A percentile compares a stretch with the other conserved stretches of the same genome.
Evolutionary conservation across 2,797 vertebrate genomes (phyloP).

Genomic region (Mionectes olivaceus): DNA sequence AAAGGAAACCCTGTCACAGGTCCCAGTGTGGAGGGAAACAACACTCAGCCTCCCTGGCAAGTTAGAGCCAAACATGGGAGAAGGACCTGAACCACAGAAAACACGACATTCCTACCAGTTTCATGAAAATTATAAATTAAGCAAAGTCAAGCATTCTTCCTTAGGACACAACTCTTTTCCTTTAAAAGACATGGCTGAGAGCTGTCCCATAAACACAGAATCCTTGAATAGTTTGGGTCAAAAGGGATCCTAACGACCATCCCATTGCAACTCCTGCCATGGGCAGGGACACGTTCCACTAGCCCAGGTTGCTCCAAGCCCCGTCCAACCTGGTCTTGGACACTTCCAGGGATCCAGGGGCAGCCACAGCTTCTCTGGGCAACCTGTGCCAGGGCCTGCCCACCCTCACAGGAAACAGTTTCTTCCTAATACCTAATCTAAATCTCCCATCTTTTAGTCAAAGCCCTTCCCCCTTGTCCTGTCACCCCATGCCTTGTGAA

Average conservation of each 20-base stretch:
- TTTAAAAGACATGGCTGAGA: background rate
- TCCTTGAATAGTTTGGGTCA: background rate
- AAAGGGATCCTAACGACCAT: background rate
- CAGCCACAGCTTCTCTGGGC: background rate
- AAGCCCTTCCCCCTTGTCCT: background rate
- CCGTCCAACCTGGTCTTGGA: background rate
- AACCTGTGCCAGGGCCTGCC: rapidly evolving
- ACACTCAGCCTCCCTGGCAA: background rate
- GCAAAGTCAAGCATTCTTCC: background rate
- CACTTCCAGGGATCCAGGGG: background rate
- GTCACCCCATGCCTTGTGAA: background rate
- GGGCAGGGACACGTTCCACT: background rate
- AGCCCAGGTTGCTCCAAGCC: background rate
- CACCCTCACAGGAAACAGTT: too few relatives aligned
- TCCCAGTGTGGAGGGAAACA: background rate
- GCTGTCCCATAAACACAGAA: background rate
- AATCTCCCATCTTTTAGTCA: background rate
- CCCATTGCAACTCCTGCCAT: background rate
- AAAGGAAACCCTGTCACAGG: background rate
- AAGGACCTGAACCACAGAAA: background rate
- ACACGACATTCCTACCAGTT: background rate
- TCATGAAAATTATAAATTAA: background rate
- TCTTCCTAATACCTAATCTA: background rate
- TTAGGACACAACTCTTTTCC: background rate
- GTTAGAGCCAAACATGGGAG: background rate